phyloP scores from a whole-genome alignment of 2,888 invertebrate genomes.

The Drosophila setosimentum region DNA sequence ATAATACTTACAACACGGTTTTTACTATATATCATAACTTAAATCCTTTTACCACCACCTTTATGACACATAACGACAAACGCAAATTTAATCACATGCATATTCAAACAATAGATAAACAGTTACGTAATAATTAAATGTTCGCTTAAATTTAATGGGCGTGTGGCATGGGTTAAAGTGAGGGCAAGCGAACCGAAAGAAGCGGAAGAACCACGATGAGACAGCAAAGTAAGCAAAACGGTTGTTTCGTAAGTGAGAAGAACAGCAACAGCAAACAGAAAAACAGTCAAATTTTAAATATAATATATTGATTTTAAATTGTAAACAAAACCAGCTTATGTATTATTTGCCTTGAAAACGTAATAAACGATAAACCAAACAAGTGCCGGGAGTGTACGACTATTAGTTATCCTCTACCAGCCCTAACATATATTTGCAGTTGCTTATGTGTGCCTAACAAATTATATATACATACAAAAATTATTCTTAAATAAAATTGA shows the following conservation, averaged over 20 bases:
- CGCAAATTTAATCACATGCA: constrained; percentile 30
- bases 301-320: constrained; percentile 51
- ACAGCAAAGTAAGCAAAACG: constrained; percentile 6
- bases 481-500: not conserved
- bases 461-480: not conserved
- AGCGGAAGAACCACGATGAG: constrained; percentile 2
- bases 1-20: constrained; percentile 25
- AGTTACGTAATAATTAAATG: constrained; percentile 46
- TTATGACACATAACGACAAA: constrained; percentile 21
- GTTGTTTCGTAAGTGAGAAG: constrained; percentile 37
- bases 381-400: not conserved
- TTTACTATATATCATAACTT: constrained; percentile 22
- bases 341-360: constrained; percentile 71
- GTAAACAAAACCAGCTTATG: constrained; percentile 54
- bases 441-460: not conserved
- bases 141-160: constrained; percentile 30
- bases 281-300: constrained; percentile 33
- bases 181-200: constrained; percentile 6
- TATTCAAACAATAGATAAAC: constrained; percentile 46
- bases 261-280: constrained; percentile 14
- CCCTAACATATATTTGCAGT: not conserved
- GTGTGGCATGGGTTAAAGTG: constrained; percentile 39
- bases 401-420: not conserved
- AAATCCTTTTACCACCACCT: constrained; percentile 21
- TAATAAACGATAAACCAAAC: constrained; percentile 63